Base-by-base conservation (phyloP, 2,113 vertebrate species). In the Lasiurus borealis region DNA sequence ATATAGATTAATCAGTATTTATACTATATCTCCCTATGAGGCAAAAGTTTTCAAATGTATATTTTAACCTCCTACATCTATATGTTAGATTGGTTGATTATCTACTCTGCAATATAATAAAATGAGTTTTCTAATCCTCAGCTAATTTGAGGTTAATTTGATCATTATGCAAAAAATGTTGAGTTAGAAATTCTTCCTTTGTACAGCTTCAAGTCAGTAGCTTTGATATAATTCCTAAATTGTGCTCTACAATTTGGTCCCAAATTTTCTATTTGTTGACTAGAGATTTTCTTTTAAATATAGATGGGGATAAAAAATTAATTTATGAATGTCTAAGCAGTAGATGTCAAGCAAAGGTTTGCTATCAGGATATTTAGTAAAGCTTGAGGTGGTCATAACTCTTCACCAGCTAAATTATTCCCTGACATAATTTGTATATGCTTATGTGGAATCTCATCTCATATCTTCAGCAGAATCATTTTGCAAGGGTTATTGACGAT, bases 111-210 rank as follows among this genome's bases (percentile, higher is more conserved):
- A 75, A 92, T 15, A 48, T 73, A 82, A 27, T 48, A 71, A 29
- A 84, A 5, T 66, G 72, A 93, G 18, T 54, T 92, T 69, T 80
- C 23, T 80, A 90, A 92, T 34, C 23, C 48, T 92, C 66, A 48
- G n/a, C 59, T 92, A 44, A 88, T 83, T 40, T 86, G 64, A 89
- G 68, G 18, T 91, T 96, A 57, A 34, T 92, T 87, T 92, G 86
- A 19, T 89, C 18, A 66, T 57, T 83, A 46, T 83, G 21, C 21
- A 86, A 71, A 73, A 62, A 18, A 0, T 10, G 1, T 21, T 90
- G 34, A 71, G 34, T 6, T 92, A 78, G 77, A 94, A 95, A 95
- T 48, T 13, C 31, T 34, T 21, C 15, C 29, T 96, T 84, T 69
- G 11, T 78, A 78, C 14, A 91, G 21, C 0, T 95, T 85, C 52